Evolutionary conservation across 2,113 vertebrate species (phyloP), one percentile per base, ranked within the genome.

Genomic region (Acrocephalus kingi): DNA sequence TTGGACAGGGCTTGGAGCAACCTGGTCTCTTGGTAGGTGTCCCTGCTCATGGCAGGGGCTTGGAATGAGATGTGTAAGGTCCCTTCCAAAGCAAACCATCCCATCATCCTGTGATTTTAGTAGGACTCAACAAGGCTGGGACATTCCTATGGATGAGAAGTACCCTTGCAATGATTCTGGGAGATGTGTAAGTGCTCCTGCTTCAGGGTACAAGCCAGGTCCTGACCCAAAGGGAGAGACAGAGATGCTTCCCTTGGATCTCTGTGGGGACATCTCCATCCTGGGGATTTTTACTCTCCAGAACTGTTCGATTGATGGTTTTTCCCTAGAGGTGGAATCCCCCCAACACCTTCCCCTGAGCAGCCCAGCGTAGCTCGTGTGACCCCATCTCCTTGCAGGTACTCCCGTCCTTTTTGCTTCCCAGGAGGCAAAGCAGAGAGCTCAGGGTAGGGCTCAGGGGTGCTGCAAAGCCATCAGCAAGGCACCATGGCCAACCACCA

Each of bases 301-400:
- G 63, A 62, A 5, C 30, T 73, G n/a, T 78, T 56, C 1, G 0
- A 14, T 4, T 33, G 41, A 11, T 24, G 31, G 30, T 54, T 78
- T 68, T 87, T 63, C 37, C 45, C 41, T 46, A 52, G 54, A 72
- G 28, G 2, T 39, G 5, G 71, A 63, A 28, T 20, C 63, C 59
- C 7, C 2, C 0, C 69, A 43, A 0, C 45, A 1, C 56, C 49
- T 84, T 72, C 9, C 75, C 54, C 49, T 37, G 21, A 64, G 91
- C 61, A 37, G 56, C 88, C 72, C 11, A 1, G 0, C 1, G 0
- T 3, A 41, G 48, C 56, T 67, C 10, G 0, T 37, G 86, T 55
- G 31, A 67, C 67, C 69, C 68, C n/a, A 1, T 82, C 62, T 72
- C 90, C 23, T 56, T 43, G n/a, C 61, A 82, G 95, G 78, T 73